phyloP scores from a whole-genome alignment of 1,140 invertebrate genomes.

The Hyposmocoma kahamanoa region DNA sequence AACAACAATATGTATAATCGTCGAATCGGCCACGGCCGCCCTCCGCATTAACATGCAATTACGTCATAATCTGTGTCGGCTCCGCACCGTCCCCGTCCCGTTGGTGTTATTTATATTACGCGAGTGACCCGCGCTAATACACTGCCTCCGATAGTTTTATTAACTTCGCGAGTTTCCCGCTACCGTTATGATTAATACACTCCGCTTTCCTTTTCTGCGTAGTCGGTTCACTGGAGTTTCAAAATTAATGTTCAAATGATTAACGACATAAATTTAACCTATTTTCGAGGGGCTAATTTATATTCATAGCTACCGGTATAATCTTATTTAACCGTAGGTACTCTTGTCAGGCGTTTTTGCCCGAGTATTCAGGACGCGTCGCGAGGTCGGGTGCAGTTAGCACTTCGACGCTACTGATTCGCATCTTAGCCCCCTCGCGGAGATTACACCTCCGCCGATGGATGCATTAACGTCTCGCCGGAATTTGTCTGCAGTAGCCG shows the following conservation, averaged over 20 bases:
- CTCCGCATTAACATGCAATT: conserved; percentile 37
- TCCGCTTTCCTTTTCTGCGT: background rate
- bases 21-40: conserved; percentile 13
- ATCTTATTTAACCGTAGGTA: no score
- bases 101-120: conserved; percentile 5
- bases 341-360: no score
- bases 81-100: conserved; percentile 10
- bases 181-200: background rate
- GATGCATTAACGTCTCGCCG: no score
- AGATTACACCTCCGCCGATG: background rate
- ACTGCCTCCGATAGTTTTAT: conserved; percentile 12
- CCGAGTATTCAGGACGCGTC: no score
- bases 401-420: no score
- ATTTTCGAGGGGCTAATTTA: no score
- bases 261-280: no score
- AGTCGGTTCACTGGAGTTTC: background rate
- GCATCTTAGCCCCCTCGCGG: no score
- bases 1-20: no score
- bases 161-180: conserved; percentile 2
- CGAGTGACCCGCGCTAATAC: conserved; percentile 3
- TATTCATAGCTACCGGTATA: no score
- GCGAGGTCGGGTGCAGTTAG: no score
- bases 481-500: background rate
- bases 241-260: conserved; percentile 1
- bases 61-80: conserved; percentile 44